phyloP scores from a whole-genome alignment of 1,140 invertebrate species.

The roundworm (Caenorhabditis elegans) region DNA sequence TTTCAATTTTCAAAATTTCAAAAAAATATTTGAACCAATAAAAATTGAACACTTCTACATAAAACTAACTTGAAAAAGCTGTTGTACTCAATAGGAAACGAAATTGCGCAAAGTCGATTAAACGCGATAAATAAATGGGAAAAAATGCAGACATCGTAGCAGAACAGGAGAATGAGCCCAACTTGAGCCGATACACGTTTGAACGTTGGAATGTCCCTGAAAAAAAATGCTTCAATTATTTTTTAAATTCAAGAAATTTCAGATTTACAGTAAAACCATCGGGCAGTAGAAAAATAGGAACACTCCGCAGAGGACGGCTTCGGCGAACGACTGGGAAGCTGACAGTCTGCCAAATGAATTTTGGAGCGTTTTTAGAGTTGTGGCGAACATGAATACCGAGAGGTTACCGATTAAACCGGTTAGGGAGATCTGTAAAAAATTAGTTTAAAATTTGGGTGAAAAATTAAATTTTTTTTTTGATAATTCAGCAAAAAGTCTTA shows the following conservation, averaged over 20 bases:
- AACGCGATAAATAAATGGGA: slow-evolving; percentile 35
- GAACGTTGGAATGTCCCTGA: slow-evolving; percentile 20
- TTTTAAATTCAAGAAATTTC: not conserved
- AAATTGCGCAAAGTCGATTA: slow-evolving; percentile 35
- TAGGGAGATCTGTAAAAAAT: slow-evolving; percentile 24
- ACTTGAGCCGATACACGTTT: not conserved
- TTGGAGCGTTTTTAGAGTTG: not conserved
- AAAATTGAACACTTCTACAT: no score
- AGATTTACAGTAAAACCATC: slow-evolving; percentile 41
- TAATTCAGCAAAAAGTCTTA: no score
- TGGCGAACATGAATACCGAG: slow-evolving; percentile 14
- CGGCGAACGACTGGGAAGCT: slow-evolving; percentile 30
- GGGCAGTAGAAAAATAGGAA: slow-evolving; percentile 34
- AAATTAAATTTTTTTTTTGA: no score
- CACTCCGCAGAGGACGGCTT: slow-evolving; percentile 5
- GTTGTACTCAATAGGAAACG: slow-evolving; percentile 20
- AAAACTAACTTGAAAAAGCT: slow-evolving; percentile 21
- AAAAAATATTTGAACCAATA: no score
- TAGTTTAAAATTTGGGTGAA: no score
- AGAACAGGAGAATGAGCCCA: slow-evolving; percentile 28
- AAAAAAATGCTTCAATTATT: not conserved
- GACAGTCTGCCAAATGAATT: slow-evolving; percentile 33
- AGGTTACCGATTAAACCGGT: not conserved
- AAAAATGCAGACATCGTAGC: slow-evolving; percentile 41
- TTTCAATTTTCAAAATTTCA: no score